Evolutionary conservation across 2,888 invertebrate genomes (phyloP), one percentile per base, ranked within the genome.

Genomic region (Muschampia staudingeri): DNA sequence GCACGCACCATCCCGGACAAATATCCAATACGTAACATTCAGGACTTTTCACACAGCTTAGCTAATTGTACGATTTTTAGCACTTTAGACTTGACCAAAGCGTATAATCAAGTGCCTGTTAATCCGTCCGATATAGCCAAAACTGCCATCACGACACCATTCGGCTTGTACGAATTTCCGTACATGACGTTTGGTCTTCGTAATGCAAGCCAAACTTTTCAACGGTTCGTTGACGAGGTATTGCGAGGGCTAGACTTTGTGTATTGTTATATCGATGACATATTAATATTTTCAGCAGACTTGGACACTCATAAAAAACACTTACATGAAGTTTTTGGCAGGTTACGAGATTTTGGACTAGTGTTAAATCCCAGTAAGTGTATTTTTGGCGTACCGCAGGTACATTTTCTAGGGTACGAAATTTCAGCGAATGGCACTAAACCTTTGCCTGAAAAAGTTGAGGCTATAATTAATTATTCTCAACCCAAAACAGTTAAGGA

Each of bases 21-120:
- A 30, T 65, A 65, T 30, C 65, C 65, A 5, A 65, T 65, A 6
- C 25, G 72, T 2, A 78, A 83, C 65, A 80, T 84, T 11, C 82
- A 82, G 8, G 83, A 84, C 48, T 84, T 84, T 14, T 42, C 83
- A 9, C 82, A 84, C 8, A 80, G 67, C 19, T 25, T 84, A 14
- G 37, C 82, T 9, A 56, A 56, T 56, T 56, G 56, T 19, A 56
- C 1, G 9, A 9, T 56, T 9, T 56, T 56, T 9, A 56, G 56
- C 19, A 56, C 56, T n/a, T 56, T 56, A 9, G 56, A 56, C 19
- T 56, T 56, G 56, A 56, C 56, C 16, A 56, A 9, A n/a, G 56
- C 56, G 7, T 56, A 56, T 4, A 56, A 56, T 5, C 56, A 56
- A 56, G 56, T 56, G 8, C 56, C 56, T 56, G 56, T 56, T 19